A percentile compares a stretch with the other conserved stretches of the same genome.
phyloP scores from a whole-genome alignment of 2,888 invertebrate species.

The Cheilosia vulpina region DNA sequence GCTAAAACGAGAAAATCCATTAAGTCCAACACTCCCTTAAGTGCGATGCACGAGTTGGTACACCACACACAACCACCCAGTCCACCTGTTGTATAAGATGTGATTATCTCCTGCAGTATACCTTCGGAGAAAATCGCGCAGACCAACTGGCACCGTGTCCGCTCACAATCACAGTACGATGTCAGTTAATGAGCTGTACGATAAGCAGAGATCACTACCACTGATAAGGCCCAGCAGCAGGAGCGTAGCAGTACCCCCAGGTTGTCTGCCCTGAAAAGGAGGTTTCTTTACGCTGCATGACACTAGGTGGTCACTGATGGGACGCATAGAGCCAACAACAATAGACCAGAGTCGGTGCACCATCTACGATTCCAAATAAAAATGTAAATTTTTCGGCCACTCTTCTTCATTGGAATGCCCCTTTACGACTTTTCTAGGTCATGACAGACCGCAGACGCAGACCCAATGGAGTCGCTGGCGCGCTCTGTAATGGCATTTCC shows the following conservation, averaged over 20 bases:
- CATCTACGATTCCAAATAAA: conserved; percentile 65
- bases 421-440: conserved; percentile 72
- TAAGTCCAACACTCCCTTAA: conserved; percentile 38
- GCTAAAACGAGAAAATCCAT: conserved; percentile 45
- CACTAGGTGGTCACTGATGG: conserved; percentile 68
- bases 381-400: conserved; percentile 67
- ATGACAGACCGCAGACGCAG: conserved; percentile 68
- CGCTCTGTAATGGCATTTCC: conserved; percentile 43
- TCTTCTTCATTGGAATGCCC: conserved; percentile 49
- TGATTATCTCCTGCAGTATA: conserved; percentile 43
- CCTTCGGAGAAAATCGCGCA: conserved; percentile 51
- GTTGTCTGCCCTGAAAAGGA: conserved; percentile 19
- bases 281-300: conserved; percentile 11
- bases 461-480: conserved; percentile 66
- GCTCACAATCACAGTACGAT: conserved; percentile 35
- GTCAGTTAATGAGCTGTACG: conserved; percentile 69
- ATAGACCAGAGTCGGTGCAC: conserved; percentile 49
- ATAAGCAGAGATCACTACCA: conserved; percentile 65
- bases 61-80: neutral
- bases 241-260: conserved; percentile 55
- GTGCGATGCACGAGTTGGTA: neutral
- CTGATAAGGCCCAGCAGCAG: conserved; percentile 63
- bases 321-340: neutral
- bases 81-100: conserved; percentile 59
- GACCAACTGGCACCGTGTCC: conserved; percentile 58